Conservation (phyloP, 2,113 vertebrate species). For the Arothron firmamentum region DNA sequence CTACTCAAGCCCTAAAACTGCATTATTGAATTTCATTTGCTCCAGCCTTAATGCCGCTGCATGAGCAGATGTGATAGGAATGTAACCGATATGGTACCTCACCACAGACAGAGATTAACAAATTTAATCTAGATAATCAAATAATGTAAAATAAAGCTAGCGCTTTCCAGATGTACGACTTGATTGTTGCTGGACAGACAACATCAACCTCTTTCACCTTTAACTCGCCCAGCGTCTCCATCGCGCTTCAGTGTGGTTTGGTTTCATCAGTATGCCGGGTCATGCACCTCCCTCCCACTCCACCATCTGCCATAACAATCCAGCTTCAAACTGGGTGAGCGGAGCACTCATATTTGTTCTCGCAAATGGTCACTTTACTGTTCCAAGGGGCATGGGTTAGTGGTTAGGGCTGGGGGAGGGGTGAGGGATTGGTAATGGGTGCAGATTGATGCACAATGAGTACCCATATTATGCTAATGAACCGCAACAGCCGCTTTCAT, state of each 20-base stretch:
- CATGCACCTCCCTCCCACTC: constrained; percentile 23
- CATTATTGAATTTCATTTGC: constrained; percentile 68
- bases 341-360: constrained; percentile 40
- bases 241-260: background rate
- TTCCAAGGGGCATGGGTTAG: constrained; percentile 27
- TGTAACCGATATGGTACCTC: constrained; percentile 52
- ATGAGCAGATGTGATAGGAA: constrained; percentile 61
- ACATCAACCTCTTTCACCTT: constrained; percentile 1
- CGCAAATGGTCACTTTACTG: constrained; percentile 45
- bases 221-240: constrained; percentile 4
- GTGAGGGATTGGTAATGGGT: constrained; percentile 29
- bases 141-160: constrained; percentile 42
- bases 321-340: constrained; percentile 33
- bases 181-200: constrained; percentile 9
- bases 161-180: constrained; percentile 12
- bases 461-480: constrained; percentile 65
- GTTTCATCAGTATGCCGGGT: constrained; percentile 55
- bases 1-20: constrained; percentile 54
- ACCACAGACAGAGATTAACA: constrained; percentile 59
- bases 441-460: constrained; percentile 59
- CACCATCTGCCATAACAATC: constrained; percentile 54
- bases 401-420: background rate
- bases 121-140: constrained; percentile 62
- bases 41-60: constrained; percentile 21
- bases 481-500: constrained; percentile 56